These are phyloP conservation scores for Stegodyphus mimosarum DNA, from an alignment of 1,140 invertebrate genomes.

Conservation along the genomic window DNA sequence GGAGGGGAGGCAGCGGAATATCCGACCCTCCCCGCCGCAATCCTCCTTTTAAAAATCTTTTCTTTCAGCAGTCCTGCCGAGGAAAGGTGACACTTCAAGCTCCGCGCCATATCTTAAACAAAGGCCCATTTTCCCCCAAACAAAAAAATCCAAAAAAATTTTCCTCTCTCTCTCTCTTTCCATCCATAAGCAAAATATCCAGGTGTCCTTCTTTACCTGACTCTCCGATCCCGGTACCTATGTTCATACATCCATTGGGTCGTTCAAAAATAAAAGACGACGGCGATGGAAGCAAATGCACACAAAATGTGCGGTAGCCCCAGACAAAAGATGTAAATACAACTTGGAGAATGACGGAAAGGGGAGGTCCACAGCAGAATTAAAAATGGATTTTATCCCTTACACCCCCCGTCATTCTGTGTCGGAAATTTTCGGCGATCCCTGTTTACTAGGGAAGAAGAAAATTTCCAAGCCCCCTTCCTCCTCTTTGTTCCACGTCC, in stretches of 20 bases:
- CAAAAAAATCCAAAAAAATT: constrained; percentile 21
- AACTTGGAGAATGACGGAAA: not conserved
- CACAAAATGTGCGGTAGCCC: constrained; percentile 8
- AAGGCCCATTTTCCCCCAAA: constrained; percentile 36
- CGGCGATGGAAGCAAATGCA: not conserved
- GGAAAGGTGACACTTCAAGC: constrained; percentile 48
- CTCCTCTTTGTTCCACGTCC: not conserved
- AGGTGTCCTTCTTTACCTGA: constrained; percentile 15
- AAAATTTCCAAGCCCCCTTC: not conserved
- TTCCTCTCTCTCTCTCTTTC: too few species aligned
- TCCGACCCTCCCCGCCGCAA: not conserved
- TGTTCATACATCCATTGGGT: not conserved
- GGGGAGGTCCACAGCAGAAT: constrained; percentile 6
- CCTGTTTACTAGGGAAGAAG: not conserved
- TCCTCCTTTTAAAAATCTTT: constrained; percentile 4
- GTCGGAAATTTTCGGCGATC: not conserved
- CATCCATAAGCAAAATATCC: constrained; percentile 34
- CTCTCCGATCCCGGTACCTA: not conserved
- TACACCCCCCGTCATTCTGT: not conserved
- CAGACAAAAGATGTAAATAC: constrained; percentile 44
- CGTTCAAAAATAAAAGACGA: not conserved
- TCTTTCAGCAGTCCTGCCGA: not conserved
- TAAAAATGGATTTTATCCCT: constrained; percentile 28
- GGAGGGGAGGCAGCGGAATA: not conserved
- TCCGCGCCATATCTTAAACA: constrained; percentile 16